Evolutionary conservation across 2,888 invertebrate genomes (phyloP), one percentile per base, ranked within the genome.

Genomic region (Pinctada fucata): DNA sequence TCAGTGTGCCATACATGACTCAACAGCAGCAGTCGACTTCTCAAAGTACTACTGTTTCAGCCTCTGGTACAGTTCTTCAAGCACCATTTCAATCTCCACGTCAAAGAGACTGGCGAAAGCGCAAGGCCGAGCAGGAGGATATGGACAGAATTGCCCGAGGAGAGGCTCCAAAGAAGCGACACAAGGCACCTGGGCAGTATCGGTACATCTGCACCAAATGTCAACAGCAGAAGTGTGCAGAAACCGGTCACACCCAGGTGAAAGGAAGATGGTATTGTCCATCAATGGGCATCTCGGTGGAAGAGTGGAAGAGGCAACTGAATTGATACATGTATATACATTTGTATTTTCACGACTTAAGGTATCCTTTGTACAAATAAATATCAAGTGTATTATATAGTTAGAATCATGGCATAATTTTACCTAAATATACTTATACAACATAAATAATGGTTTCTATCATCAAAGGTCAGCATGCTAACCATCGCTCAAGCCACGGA

Each of bases 171-270:
- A 58, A 52, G 52, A 72, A 72, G 58, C 72, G 51, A 3, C 58
- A 45, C 72, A 51, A 72, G 16, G 47, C 3, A 50, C 8, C 8
- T n/a, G 71, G 52, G n/a, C 13, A 52, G 51, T 52, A 51, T 51
- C 47, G n/a, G 68, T 68, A 68, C 13, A 68, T 47, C 71, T 58
- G 72, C 45, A 72, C 8, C 8, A 52, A 10, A 4, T 72, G 72
- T 31, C 52, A 31, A 50, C 51, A 52, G 31, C 52, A 72, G 31
- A 58, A 51, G 31, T 52, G 52, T 52, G n/a, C 52, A 52, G 52
- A 50, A 6, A 58, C 72, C 16, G 72, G 72, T 3, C 58, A 72
- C 72, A 51, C 72, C 5, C 72, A 72, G 31, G 16, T 68, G 48
- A n/a, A 2, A 45, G 68, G 68, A 16, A 68, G 48, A 47, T 68